Percentiles rank a stretch among this genome's conserved stretches.
Conservation (phyloP, 2,113 vertebrate genomes). For the Istiophorus platypterus region DNA sequence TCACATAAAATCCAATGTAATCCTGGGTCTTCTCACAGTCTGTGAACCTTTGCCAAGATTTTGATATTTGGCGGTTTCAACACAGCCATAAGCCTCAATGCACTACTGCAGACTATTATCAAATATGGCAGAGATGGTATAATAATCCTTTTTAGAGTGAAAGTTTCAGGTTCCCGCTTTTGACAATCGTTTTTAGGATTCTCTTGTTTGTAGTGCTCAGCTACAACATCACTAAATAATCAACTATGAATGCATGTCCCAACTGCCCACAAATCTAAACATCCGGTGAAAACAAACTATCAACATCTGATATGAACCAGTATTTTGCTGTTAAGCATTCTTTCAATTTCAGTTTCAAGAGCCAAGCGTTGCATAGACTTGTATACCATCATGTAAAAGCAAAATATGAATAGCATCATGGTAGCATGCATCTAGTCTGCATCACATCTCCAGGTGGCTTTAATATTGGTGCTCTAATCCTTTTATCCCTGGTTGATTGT, state of each 20-base stretch:
- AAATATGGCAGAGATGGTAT: slow-evolving; percentile 14
- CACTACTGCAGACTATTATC: slow-evolving; percentile 21
- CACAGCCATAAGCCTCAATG: slow-evolving; percentile 17
- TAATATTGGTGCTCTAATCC: slow-evolving; percentile 61
- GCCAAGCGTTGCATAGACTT: neutral
- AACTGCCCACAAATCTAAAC: neutral
- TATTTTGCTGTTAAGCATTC: neutral
- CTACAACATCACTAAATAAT: neutral
- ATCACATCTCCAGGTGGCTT: slow-evolving; percentile 62
- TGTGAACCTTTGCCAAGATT: slow-evolving; percentile 25
- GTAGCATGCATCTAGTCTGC: slow-evolving; percentile 31
- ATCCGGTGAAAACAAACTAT: slow-evolving; percentile 1
- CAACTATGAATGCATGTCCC: neutral
- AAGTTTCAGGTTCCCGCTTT: slow-evolving; percentile 2
- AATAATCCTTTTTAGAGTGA: neutral
- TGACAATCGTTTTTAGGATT: neutral
- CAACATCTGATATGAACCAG: neutral
- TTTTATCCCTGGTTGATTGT: slow-evolving; percentile 68
- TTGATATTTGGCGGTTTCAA: slow-evolving; percentile 20
- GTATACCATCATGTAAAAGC: slow-evolving; percentile 21
- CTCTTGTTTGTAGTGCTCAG: neutral
- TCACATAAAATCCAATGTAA: slow-evolving; percentile 14
- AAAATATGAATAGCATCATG: slow-evolving; percentile 31
- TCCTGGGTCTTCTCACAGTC: slow-evolving; percentile 23
- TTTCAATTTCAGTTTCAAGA: slow-evolving; percentile 5